Evolutionary conservation across 2,797 vertebrate genomes (phyloP).

Genomic region (Perodicticus potto): DNA sequence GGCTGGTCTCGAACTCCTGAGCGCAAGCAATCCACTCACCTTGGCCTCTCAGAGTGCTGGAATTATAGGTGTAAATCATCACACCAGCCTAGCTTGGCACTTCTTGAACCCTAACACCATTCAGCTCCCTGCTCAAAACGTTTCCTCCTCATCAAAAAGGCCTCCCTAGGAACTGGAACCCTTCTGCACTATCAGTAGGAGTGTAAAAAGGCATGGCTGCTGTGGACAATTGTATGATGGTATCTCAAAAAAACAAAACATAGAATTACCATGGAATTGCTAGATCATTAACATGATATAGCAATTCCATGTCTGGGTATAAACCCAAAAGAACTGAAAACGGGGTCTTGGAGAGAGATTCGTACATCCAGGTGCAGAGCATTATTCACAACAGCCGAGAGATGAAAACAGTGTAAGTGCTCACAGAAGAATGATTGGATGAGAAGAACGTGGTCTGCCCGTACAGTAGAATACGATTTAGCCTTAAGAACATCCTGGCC

Average conservation of each 20-base stretch:
- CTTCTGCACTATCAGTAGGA: not conserved
- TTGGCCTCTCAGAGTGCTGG: too few relatives aligned
- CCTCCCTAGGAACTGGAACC: not conserved
- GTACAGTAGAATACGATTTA: not conserved
- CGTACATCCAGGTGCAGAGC: not conserved
- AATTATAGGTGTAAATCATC: too few relatives aligned
- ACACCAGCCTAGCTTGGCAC: not conserved
- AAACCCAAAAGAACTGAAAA: not conserved
- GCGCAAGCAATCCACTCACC: too few relatives aligned
- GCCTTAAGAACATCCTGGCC: not conserved
- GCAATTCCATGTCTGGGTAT: not conserved
- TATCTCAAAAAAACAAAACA: not conserved
- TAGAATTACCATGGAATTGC: not conserved
- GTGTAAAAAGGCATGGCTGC: not conserved
- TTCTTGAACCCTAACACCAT: not conserved
- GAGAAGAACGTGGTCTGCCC: not conserved
- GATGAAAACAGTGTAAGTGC: not conserved
- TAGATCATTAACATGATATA: too few relatives aligned
- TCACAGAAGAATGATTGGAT: not conserved
- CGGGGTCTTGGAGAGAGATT: not conserved
- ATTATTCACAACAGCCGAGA: not conserved
- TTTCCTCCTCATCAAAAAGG: not conserved
- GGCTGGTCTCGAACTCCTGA: too few relatives aligned
- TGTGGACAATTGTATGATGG: not conserved
- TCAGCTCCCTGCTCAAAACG: not conserved